A percentile compares a stretch with the other conserved stretches of the same genome.
phyloP scores from a whole-genome alignment of 2,888 invertebrate species.

The Drosophila suboccidentalis region DNA sequence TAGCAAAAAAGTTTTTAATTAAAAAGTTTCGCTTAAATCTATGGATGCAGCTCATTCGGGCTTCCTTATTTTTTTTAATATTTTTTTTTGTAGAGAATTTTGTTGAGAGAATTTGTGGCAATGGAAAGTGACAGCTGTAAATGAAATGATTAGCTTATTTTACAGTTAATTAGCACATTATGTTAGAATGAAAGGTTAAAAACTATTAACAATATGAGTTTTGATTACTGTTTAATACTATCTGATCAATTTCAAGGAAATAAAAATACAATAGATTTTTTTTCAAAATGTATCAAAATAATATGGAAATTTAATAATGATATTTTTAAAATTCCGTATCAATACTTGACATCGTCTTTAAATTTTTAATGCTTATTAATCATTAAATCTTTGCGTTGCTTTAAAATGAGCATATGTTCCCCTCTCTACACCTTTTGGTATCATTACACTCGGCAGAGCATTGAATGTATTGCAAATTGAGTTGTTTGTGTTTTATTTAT shows the following conservation, averaged over 20 bases:
- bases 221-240: too few species aligned
- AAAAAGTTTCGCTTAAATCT: slow-evolving; percentile 75
- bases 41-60: slow-evolving; percentile 46
- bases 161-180: slow-evolving; percentile 27
- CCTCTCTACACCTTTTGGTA: neutral
- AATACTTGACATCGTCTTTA: too few species aligned
- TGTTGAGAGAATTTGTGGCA: slow-evolving; percentile 33
- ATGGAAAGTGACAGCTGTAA: slow-evolving; percentile 42
- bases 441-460: neutral
- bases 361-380: neutral
- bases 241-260: too few species aligned
- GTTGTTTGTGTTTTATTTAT: slow-evolving; percentile 77
- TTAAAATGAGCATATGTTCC: slow-evolving; percentile 20
- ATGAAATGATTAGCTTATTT: slow-evolving; percentile 42
- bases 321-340: too few species aligned
- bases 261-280: too few species aligned
- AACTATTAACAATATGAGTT: neutral
- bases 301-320: too few species aligned
- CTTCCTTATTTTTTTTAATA: slow-evolving; percentile 5
- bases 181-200: neutral
- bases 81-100: neutral
- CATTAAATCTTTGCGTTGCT: slow-evolving; percentile 7
- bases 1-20: slow-evolving; percentile 73
- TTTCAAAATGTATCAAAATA: too few species aligned
- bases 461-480: slow-evolving; percentile 59